Percentiles rank a stretch among this genome's conserved stretches.
phyloP scores from a whole-genome alignment of 2,888 invertebrate genomes.

The Aethes cnicana region DNA sequence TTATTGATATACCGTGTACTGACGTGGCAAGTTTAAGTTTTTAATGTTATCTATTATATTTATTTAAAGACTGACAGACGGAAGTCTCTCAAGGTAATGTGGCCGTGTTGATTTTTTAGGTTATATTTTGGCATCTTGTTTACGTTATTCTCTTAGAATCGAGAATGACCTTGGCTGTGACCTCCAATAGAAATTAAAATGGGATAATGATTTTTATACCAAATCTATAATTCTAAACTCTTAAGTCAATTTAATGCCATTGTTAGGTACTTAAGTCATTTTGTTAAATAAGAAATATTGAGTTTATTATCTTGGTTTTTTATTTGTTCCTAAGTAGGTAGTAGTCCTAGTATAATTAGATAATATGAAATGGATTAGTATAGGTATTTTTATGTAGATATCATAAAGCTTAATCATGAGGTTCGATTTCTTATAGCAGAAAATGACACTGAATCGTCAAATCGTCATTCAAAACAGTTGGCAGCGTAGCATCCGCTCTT shows the following conservation, averaged over 20 bases:
- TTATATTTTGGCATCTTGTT: slow-evolving; percentile 38
- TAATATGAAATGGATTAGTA: no score
- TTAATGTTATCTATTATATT: slow-evolving; percentile 38
- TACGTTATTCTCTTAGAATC: slow-evolving; percentile 39
- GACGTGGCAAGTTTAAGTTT: slow-evolving; percentile 43
- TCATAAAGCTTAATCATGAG: no score
- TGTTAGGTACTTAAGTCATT: slow-evolving; percentile 43
- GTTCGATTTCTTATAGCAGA: no score
- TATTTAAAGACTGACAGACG: slow-evolving; percentile 33
- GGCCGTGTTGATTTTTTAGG: background rate
- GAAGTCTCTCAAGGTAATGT: slow-evolving; percentile 12
- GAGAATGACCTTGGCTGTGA: slow-evolving; percentile 68
- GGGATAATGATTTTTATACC: slow-evolving; percentile 54
- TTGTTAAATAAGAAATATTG: slow-evolving; percentile 49
- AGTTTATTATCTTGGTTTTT: slow-evolving; percentile 5
- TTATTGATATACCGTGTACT: slow-evolving; percentile 44
- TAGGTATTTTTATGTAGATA: no score
- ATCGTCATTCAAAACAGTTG: no score
- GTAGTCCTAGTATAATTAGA: slow-evolving; percentile 21
- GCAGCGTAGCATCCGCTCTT: no score
- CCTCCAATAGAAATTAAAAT: slow-evolving; percentile 49
- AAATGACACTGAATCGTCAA: no score
- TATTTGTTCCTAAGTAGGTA: slow-evolving; percentile 8
- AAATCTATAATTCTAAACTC: slow-evolving; percentile 40
- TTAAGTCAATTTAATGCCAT: slow-evolving; percentile 43